phyloP scores from a whole-genome alignment of 2,888 invertebrate genomes.

The Sphecodes monilicornis region DNA sequence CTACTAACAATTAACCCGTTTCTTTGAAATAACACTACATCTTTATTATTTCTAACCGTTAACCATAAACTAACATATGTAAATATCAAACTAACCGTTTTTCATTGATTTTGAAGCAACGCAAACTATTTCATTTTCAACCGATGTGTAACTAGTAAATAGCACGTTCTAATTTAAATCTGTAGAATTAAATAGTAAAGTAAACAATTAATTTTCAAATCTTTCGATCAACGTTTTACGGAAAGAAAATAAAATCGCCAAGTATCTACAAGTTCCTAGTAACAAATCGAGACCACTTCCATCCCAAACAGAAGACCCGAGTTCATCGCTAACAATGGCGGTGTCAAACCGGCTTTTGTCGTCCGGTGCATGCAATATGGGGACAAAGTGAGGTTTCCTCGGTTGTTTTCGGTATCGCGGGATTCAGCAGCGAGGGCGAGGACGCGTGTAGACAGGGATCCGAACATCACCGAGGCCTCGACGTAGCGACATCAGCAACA shows the following conservation, averaged over 20 bases:
- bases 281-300: background rate
- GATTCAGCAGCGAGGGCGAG: too few species aligned
- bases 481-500: background rate
- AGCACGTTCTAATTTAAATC: too few species aligned
- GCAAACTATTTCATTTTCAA: too few species aligned
- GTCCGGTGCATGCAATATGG: background rate
- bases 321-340: background rate
- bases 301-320: background rate
- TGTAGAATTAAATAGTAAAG: background rate
- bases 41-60: too few species aligned
- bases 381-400: background rate
- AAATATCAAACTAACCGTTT: too few species aligned
- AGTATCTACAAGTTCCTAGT: background rate
- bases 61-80: too few species aligned
- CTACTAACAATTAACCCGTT: too few species aligned
- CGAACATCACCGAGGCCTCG: background rate
- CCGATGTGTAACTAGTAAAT: too few species aligned
- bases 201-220: background rate
- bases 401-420: background rate
- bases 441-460: background rate
- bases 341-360: slow-evolving; percentile 1
- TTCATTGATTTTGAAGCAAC: too few species aligned
- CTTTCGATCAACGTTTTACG: background rate
- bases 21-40: too few species aligned
- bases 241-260: background rate